A percentile compares a stretch with the other conserved stretches of the same genome.
phyloP scores from a whole-genome alignment of 2,797 vertebrate genomes.

The Epinephelus malabaricus region DNA sequence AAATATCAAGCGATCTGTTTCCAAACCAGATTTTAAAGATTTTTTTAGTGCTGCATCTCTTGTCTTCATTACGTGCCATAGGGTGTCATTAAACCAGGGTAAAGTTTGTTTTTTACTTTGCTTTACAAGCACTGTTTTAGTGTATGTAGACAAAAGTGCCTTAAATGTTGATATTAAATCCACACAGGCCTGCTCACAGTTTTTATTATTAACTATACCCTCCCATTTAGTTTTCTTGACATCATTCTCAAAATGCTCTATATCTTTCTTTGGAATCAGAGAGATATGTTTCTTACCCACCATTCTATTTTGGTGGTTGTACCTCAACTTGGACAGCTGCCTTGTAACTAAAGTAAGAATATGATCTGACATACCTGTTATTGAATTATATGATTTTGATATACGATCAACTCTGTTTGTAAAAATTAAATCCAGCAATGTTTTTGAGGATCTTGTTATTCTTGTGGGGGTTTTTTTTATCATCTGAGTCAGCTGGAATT shows the following conservation, averaged over 20 bases:
- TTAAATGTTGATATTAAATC: neutral
- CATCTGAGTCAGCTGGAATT: too few species aligned
- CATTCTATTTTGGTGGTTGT: neutral
- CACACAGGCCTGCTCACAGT: neutral
- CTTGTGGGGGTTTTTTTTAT: too few species aligned
- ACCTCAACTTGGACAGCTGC: too few species aligned
- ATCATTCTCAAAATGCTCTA: slow-evolving; percentile 2
- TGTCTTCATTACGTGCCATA: neutral
- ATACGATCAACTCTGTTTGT: too few species aligned
- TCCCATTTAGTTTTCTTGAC: neutral
- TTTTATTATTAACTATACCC: neutral
- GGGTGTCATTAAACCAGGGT: neutral
- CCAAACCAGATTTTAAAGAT: neutral
- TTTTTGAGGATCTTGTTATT: too few species aligned
- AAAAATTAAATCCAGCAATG: too few species aligned
- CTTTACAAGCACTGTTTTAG: neutral
- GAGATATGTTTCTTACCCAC: neutral
- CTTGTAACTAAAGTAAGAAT: too few species aligned
- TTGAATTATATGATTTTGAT: too few species aligned
- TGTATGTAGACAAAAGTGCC: neutral
- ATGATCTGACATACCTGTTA: too few species aligned
- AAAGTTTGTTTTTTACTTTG: neutral
- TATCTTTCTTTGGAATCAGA: neutral
- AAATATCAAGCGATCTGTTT: neutral
- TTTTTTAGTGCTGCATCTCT: neutral